Conservation (phyloP, 2,797 vertebrate genomes). For the Podarcis lilfordi region DNA sequence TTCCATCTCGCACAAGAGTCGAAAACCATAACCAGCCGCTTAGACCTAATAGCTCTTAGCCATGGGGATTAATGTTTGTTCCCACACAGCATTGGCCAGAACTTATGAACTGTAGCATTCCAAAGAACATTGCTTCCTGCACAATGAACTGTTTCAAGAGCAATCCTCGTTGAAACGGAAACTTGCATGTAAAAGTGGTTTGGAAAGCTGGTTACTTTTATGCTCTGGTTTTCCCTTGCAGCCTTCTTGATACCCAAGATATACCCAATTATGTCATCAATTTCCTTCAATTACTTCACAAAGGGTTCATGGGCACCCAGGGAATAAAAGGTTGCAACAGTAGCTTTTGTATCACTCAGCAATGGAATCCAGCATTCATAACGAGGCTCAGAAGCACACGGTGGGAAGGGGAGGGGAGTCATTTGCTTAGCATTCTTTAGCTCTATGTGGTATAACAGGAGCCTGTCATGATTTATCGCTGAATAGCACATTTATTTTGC, state of each 20-base stretch:
- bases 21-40: neutral
- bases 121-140: neutral
- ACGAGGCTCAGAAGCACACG: slow-evolving; percentile 55
- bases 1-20: neutral
- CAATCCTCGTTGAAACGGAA: slow-evolving; percentile 6
- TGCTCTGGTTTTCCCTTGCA: slow-evolving; percentile 40
- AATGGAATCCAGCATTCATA: slow-evolving; percentile 64
- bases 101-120: neutral
- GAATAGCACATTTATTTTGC: slow-evolving; percentile 59
- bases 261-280: slow-evolving; percentile 68
- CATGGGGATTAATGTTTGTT: neutral
- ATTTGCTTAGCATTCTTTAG: slow-evolving; percentile 67
- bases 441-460: slow-evolving; percentile 69
- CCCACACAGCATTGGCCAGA: neutral
- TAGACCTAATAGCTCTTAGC: neutral
- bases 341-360: slow-evolving; percentile 71
- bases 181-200: neutral
- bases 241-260: slow-evolving; percentile 50
- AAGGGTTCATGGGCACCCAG: slow-evolving; percentile 66
- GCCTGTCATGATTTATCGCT: slow-evolving; percentile 63
- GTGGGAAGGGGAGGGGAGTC: slow-evolving; percentile 36
- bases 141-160: neutral
- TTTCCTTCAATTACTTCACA: slow-evolving; percentile 70
- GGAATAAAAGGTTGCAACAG: slow-evolving; percentile 69
- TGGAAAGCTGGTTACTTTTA: neutral